Base-by-base conservation (phyloP, 1,140 invertebrate genomes). In the Euura saliciscinereae region DNA sequence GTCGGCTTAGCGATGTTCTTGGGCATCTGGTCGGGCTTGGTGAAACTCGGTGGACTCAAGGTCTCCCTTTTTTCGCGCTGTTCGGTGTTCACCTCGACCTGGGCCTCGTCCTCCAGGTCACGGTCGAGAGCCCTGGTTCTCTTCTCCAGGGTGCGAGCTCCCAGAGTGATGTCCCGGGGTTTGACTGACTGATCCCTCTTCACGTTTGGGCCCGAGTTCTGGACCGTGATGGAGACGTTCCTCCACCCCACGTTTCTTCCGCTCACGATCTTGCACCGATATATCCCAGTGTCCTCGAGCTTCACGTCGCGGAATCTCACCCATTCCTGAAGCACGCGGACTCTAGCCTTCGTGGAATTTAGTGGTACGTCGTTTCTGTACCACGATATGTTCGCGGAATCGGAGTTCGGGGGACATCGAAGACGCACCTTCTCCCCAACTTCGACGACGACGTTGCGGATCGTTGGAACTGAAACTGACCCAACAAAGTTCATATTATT, bases 1-100 rank as follows among this genome's bases (percentile, higher is more conserved):
- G 93, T 93, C 2, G 93, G 92, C 74, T 91, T 91, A 2, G 90
- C 89, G 2, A 92, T 79, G 2, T 84, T 78, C 67, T 80, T 78
- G 44, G 86, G 83, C 89, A 91, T 89, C 70, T 89, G 88, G 59
- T 87, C 83, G 4, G 72, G 78, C 78, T 90, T 89, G 45, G 85
- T 89, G 79, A 91, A 91, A 4, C 78, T 76, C 0, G 88, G 88
- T 1, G 84, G 73, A 42, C 78, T 80, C 45, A 80, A 79, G 1
- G 83, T 82, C 0, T 78, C 74, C 1, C 79, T 86, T 13, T 82
- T 80, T 71, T 88, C 88, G 66, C 83, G 85, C 45, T 85, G 84
- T 0, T 85, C 86, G 72, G 88, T 88, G 66, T 84, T 85, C 45
- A 85, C 84, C 0, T 85, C 86, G 0, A 84, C 83, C n/a, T 79